Evolutionary conservation across 2,113 vertebrate genomes (phyloP).

Genomic region (Ibidorhyncha struthersii): DNA sequence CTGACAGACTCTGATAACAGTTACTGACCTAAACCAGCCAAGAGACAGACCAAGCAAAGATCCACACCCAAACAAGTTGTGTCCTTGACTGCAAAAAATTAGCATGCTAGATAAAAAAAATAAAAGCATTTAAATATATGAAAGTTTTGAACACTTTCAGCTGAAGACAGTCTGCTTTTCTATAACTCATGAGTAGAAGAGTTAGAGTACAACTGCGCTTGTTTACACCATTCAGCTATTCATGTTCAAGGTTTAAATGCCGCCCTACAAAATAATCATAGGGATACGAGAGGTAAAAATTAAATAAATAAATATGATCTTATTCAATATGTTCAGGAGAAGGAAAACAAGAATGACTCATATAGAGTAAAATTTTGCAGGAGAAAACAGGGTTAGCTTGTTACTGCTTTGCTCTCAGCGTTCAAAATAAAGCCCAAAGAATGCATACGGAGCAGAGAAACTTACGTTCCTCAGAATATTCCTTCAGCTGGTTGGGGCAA

Average conservation of each 20-base stretch:
- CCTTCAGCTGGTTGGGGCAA: neutral
- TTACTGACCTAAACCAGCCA: neutral
- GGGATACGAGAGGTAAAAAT: rapidly evolving
- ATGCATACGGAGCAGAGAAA: rapidly evolving
- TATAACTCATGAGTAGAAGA: neutral
- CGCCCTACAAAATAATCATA: neutral
- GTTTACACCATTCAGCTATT: neutral
- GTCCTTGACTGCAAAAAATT: neutral
- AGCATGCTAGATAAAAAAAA: neutral
- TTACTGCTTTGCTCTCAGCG: neutral
- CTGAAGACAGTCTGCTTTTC: neutral
- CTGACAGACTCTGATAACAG: too few relatives aligned
- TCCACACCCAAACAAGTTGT: neutral
- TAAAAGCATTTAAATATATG: neutral
- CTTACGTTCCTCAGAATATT: rapidly evolving
- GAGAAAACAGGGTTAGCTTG: neutral
- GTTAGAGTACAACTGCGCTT: neutral
- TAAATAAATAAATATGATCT: neutral
- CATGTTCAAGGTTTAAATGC: neutral
- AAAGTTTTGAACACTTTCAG: neutral
- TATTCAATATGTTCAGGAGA: neutral
- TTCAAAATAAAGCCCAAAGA: neutral
- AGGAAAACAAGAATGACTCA: neutral
- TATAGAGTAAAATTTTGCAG: neutral
- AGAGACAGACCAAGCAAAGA: neutral